phyloP scores from a whole-genome alignment of 2,113 vertebrate species.

The Otocyon megalotis region DNA sequence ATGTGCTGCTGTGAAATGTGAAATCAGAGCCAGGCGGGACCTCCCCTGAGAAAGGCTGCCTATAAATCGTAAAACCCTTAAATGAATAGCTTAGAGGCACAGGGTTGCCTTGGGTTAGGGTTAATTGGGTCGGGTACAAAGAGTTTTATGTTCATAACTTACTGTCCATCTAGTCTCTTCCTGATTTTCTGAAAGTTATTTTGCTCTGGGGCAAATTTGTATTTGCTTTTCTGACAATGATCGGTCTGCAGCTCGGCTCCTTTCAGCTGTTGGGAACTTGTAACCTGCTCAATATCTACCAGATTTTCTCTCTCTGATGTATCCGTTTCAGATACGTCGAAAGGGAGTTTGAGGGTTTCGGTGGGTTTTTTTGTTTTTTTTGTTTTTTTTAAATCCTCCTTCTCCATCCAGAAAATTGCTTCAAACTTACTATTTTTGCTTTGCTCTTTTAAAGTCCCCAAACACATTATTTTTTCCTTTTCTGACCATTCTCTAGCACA shows the following conservation, averaged over 20 bases:
- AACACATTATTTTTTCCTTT: not conserved
- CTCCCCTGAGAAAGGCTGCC: slow-evolving; percentile 87
- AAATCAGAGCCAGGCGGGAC: slow-evolving; percentile 85
- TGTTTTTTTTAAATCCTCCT: not conserved
- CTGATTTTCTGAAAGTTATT: slow-evolving; percentile 85
- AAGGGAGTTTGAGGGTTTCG: not conserved
- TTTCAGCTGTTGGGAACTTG: slow-evolving; percentile 80
- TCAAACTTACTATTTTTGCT: not conserved
- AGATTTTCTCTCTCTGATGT: slow-evolving; percentile 54
- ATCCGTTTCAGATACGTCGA: not conserved
- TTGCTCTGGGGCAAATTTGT: slow-evolving; percentile 82
- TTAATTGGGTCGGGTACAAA: slow-evolving; percentile 88
- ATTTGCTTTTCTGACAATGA: slow-evolving; percentile 82
- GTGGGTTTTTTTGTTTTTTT: too few relatives aligned
- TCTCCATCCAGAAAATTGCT: not conserved
- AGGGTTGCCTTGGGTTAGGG: slow-evolving; percentile 84
- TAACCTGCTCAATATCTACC: slow-evolving; percentile 77
- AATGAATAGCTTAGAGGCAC: slow-evolving; percentile 84
- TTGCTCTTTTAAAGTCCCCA: slow-evolving; percentile 33
- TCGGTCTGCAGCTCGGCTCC: slow-evolving; percentile 77
- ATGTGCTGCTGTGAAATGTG: slow-evolving; percentile 81
- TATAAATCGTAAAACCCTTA: slow-evolving; percentile 87
- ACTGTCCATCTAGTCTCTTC: slow-evolving; percentile 87
- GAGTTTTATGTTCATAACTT: slow-evolving; percentile 88
- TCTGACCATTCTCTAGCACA: not conserved